Conservation (phyloP, 2,888 invertebrate species). For the Pardosa pseudoannulata region DNA sequence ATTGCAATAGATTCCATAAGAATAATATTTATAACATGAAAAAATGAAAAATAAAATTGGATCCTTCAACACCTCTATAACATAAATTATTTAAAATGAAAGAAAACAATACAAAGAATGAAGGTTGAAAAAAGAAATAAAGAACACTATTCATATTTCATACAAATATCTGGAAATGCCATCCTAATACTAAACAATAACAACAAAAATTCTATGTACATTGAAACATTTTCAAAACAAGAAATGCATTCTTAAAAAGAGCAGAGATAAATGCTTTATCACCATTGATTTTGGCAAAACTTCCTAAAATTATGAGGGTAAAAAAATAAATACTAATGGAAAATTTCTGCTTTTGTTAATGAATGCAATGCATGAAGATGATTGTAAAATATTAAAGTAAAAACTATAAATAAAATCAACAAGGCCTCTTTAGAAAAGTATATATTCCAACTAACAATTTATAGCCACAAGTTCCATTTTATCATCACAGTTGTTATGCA, state of each 20-base stretch:
- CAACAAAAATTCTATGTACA: background rate
- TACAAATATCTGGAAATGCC: background rate
- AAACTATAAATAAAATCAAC: conserved; percentile 39
- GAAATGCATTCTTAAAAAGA: background rate
- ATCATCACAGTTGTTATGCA: conserved; percentile 71
- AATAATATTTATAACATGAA: no score
- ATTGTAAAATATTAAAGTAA: conserved; percentile 43
- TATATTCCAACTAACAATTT: conserved; percentile 57
- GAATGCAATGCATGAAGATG: conserved; percentile 40
- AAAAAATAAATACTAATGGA: conserved; percentile 40
- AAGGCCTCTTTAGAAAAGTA: conserved; percentile 29
- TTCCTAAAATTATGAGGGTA: conserved; percentile 59
- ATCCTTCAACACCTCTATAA: no score
- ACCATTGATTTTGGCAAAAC: conserved; percentile 48
- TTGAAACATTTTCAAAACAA: background rate
- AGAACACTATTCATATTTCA: background rate
- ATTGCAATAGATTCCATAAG: no score
- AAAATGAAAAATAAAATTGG: no score
- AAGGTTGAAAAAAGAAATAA: no score
- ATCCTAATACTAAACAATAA: background rate
- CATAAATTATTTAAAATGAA: no score
- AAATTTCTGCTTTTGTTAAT: background rate
- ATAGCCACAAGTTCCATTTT: conserved; percentile 43
- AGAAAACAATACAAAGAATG: no score
- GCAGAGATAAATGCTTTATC: background rate